These are phyloP conservation scores for Plebejus argus DNA, from an alignment of 2,888 invertebrate genomes.

Conservation along the genomic window DNA sequence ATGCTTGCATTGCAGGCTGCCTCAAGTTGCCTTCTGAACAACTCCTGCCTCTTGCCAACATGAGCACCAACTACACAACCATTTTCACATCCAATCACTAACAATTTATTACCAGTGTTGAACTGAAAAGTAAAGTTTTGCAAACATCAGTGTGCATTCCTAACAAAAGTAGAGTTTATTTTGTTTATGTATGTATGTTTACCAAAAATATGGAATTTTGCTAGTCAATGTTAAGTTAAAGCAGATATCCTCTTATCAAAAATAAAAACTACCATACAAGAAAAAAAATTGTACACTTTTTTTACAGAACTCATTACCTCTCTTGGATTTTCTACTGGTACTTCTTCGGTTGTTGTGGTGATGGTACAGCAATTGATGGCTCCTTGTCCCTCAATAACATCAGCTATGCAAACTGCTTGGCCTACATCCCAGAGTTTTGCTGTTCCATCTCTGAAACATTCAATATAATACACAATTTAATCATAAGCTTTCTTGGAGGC, in stretches of 20 bases:
- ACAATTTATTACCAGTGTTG: constrained; percentile 82
- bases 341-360: constrained; percentile 55
- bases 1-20: constrained; percentile 81
- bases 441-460: constrained; percentile 81
- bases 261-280: too few relatives aligned
- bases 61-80: constrained; percentile 78
- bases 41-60: constrained; percentile 73
- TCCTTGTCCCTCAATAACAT: constrained; percentile 74
- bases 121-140: constrained; percentile 65
- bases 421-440: constrained; percentile 87
- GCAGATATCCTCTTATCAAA: background rate
- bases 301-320: constrained; percentile 47
- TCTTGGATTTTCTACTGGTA: constrained; percentile 63
- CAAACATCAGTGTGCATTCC: constrained; percentile 8
- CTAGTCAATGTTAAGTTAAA: background rate
- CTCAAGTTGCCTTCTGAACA: constrained; percentile 62
- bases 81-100: constrained; percentile 83
- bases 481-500: background rate
- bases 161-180: background rate
- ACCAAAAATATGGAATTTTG: background rate
- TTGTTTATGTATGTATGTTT: too few relatives aligned
- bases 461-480: background rate
- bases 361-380: constrained; percentile 82
- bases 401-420: constrained; percentile 77
- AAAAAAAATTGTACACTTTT: constrained; percentile 47